Conservation (phyloP, 2,888 invertebrate genomes). For the Ramazzottius varieornatus region DNA sequence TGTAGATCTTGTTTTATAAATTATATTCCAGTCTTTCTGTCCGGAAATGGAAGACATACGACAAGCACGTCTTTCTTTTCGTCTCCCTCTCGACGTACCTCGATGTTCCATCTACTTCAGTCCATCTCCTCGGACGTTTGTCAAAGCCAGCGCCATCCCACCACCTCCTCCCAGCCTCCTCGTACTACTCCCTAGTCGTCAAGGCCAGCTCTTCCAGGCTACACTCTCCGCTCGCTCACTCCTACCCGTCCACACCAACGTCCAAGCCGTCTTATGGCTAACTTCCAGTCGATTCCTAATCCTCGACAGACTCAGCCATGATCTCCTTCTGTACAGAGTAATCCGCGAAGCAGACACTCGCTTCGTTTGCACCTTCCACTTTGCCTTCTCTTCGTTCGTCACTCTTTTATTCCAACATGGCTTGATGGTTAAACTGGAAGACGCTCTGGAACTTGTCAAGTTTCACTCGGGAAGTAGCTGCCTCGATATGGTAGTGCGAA, state of each 20-base stretch:
- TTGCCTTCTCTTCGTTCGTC: background rate
- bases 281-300: background rate
- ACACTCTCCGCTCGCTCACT: background rate
- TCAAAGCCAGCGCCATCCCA: no score
- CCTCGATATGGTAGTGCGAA: no score
- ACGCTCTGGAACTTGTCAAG: background rate
- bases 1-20: no score
- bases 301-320: background rate
- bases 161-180: no score
- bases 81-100: no score
- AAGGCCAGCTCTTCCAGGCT: background rate
- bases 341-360: background rate
- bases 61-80: no score
- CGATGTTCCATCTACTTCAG: no score
- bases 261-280: background rate
- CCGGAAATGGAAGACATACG: no score
- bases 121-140: no score
- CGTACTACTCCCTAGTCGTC: no score
- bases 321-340: background rate
- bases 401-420: background rate
- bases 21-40: no score
- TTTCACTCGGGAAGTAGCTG: background rate
- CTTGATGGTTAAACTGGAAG: background rate
- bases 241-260: background rate
- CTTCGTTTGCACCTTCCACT: background rate